Evolutionary conservation across 2,113 vertebrate species (phyloP).

Genomic region (Acanthisitta chloris): DNA sequence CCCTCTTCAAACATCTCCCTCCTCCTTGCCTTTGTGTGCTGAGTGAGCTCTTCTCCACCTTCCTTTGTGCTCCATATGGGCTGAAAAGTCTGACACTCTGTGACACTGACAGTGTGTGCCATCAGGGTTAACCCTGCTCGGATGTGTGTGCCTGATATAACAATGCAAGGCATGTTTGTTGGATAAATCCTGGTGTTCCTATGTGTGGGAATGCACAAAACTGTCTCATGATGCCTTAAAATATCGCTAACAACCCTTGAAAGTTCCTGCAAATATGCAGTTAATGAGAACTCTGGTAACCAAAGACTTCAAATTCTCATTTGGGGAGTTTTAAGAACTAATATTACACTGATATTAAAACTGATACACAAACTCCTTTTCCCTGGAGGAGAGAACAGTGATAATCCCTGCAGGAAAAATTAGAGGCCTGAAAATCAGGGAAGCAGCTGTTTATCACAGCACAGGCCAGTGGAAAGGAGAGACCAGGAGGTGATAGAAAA

Average conservation of each 20-base stretch:
- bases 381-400: background rate
- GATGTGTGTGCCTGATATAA: background rate
- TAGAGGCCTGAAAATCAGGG: background rate
- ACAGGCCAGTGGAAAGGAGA: background rate
- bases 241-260: background rate
- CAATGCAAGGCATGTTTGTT: rapidly evolving
- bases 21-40: background rate
- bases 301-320: background rate
- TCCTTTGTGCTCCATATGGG: background rate
- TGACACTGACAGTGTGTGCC: rapidly evolving
- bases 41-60: background rate
- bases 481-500: background rate
- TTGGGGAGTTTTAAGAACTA: background rate
- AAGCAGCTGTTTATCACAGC: background rate
- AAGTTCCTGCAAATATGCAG: background rate
- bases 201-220: background rate
- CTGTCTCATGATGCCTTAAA: background rate
- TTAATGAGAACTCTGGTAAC: background rate
- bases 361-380: background rate
- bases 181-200: background rate
- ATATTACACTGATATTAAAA: background rate
- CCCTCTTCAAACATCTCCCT: background rate
- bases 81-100: background rate
- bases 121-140: background rate
- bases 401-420: background rate